Percentiles rank a stretch among this genome's conserved stretches.
These are phyloP conservation scores for Scopus umbretta DNA, from an alignment of 2,113 vertebrate species.

Conservation along the genomic window DNA sequence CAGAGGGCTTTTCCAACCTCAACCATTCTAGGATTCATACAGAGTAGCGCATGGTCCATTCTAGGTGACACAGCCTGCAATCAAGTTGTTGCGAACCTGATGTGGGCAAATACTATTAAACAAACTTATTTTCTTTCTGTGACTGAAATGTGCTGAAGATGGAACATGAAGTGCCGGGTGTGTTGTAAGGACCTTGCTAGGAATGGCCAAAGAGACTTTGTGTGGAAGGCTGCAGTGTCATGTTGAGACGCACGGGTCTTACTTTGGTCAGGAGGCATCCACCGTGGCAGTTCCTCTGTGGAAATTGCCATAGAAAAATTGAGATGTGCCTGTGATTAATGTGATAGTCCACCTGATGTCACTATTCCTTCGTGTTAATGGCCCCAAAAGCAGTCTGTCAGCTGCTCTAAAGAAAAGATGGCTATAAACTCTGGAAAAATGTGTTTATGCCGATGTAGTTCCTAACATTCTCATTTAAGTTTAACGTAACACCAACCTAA, in stretches of 20 bases:
- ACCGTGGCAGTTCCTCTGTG: not conserved
- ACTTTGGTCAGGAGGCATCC: not conserved
- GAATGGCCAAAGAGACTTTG: not conserved
- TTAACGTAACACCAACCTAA: not conserved
- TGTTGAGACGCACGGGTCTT: not conserved
- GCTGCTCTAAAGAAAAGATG: not conserved
- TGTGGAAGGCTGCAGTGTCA: not conserved
- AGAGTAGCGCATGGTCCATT: no score
- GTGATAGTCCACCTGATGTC: not conserved
- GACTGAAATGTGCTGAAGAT: not conserved
- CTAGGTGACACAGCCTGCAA: not conserved
- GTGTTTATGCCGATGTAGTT: fast-evolving
- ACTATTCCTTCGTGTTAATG: not conserved
- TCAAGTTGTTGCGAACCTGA: not conserved
- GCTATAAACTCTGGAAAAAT: not conserved
- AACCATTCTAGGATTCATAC: no score
- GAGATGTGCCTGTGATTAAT: not conserved
- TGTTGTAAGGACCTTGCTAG: not conserved
- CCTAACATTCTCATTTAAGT: not conserved
- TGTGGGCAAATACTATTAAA: not conserved
- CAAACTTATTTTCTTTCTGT: not conserved
- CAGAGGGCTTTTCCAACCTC: no score
- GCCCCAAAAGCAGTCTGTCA: not conserved
- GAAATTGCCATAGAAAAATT: not conserved
- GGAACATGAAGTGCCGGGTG: not conserved